These are phyloP conservation scores for Rhopilema esculentum DNA, from an alignment of 30 jellyfish, hydroid and myxozoan genomes.

Conservation along the genomic window DNA sequence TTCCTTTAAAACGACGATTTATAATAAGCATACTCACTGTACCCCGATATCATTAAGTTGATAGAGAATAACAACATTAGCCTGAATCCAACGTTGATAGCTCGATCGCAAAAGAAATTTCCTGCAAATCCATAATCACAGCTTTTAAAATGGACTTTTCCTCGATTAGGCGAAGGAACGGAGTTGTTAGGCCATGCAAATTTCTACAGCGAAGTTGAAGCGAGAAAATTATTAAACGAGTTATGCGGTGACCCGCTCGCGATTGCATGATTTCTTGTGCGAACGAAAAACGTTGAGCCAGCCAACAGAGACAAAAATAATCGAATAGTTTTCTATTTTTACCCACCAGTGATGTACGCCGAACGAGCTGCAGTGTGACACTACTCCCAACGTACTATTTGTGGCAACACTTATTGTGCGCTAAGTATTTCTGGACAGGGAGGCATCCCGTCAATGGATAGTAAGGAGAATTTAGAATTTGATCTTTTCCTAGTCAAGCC, in stretches of 20 bases:
- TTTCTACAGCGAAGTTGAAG: constrained; percentile 28
- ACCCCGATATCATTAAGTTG: not conserved
- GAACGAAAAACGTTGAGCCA: constrained; percentile 57
- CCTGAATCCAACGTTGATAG: constrained; percentile 9
- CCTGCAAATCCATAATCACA: constrained; percentile 15
- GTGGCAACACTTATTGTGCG: constrained; percentile 77
- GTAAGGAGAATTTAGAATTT: constrained; percentile 58
- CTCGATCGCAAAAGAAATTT: constrained; percentile 57
- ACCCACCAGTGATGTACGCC: constrained; percentile 99
- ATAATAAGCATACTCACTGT: constrained; percentile 11
- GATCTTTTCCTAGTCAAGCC: constrained; percentile 5
- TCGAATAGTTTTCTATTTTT: constrained; percentile 92
- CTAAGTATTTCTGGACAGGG: constrained; percentile 81
- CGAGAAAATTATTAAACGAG: constrained; percentile 17
- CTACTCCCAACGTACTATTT: constrained; percentile 92
- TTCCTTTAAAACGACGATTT: not conserved
- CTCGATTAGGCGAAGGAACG: not conserved
- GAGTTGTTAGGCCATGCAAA: constrained; percentile 45
- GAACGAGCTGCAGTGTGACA: constrained; percentile 76
- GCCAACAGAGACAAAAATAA: constrained; percentile 85
- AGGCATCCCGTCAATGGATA: constrained; percentile 68
- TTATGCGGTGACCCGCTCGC: constrained; percentile 66
- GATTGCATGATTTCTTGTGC: constrained; percentile 81
- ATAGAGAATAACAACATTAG: not conserved
- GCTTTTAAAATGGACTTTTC: not conserved